phyloP scores from a whole-genome alignment of 2,113 vertebrate genomes.

The Thalassoma bifasciatum region DNA sequence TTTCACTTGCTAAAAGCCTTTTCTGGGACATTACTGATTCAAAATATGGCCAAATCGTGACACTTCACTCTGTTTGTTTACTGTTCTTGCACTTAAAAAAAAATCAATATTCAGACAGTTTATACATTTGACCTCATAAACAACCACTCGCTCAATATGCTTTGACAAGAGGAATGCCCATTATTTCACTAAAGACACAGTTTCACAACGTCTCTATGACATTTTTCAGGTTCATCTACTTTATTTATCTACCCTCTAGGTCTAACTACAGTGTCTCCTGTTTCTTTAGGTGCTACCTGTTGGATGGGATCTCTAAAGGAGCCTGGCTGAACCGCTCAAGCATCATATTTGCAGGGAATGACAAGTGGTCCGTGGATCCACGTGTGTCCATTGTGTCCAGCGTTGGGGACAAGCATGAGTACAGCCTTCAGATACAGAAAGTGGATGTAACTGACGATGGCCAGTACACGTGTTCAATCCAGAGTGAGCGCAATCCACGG shows the following conservation, averaged over 20 bases:
- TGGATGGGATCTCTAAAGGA: slow-evolving; percentile 96
- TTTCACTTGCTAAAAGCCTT: slow-evolving; percentile 3
- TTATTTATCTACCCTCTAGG: neutral
- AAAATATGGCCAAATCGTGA: neutral
- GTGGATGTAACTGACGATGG: slow-evolving; percentile 97
- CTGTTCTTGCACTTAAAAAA: neutral
- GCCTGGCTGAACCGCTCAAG: slow-evolving; percentile 99
- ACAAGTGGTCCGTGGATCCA: slow-evolving; percentile 98
- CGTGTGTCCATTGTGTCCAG: slow-evolving; percentile 94
- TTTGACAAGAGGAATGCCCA: no score
- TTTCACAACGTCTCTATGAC: no score
- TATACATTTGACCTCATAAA: neutral
- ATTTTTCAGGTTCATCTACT: no score
- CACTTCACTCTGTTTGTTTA: neutral
- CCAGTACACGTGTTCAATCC: slow-evolving; percentile 95
- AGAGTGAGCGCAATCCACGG: slow-evolving; percentile 92
- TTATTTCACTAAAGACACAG: no score
- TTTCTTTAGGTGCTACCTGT: slow-evolving; percentile 91
- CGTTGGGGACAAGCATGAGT: slow-evolving; percentile 89
- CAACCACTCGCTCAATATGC: no score
- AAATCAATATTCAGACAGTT: neutral
- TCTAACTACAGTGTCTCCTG: slow-evolving; percentile 41
- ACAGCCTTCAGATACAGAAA: slow-evolving; percentile 98
- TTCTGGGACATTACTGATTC: neutral
- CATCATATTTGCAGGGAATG: slow-evolving; percentile 96